Evolutionary conservation across 2,888 invertebrate genomes (phyloP).

Genomic region (Minunthozetes semirufus): DNA sequence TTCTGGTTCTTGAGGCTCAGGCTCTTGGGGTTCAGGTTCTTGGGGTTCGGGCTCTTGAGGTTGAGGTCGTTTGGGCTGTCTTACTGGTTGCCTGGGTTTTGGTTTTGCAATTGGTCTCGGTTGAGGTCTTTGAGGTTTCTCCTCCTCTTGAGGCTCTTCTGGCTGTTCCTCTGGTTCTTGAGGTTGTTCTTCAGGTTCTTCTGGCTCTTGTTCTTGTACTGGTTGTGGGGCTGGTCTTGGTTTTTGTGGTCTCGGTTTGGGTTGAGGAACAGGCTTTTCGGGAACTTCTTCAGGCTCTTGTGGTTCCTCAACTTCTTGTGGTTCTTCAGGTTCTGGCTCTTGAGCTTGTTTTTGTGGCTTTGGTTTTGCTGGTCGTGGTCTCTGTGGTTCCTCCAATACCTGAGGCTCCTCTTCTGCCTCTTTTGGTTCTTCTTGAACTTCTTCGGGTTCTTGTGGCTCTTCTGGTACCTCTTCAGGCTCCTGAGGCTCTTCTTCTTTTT

Average conservation of each 20-base stretch:
- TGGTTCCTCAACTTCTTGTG: not conserved
- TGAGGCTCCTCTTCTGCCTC: not conserved
- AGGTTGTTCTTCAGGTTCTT: slow-evolving; percentile 4
- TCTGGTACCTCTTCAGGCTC: not conserved
- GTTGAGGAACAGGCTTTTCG: not conserved
- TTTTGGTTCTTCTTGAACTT: not conserved
- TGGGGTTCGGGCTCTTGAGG: not conserved
- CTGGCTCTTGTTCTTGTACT: not conserved
- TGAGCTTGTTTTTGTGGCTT: not conserved
- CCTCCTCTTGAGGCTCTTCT: not conserved
- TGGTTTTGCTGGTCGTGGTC: not conserved
- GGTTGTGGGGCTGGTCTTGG: not conserved
- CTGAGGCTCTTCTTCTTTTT: not conserved
- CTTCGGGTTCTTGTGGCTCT: slow-evolving; percentile 7
- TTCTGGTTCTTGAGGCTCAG: not conserved
- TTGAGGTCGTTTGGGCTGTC: not conserved
- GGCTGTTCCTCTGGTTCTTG: not conserved
- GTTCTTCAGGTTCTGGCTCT: not conserved
- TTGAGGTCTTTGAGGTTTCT: not conserved
- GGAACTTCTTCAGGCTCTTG: not conserved
- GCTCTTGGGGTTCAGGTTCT: not conserved
- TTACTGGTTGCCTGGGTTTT: not conserved
- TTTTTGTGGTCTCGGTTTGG: not conserved
- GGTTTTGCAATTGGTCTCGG: not conserved
- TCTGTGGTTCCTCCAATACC: not conserved